Conservation (phyloP, 2,888 invertebrate genomes). For the Tridacna gigas region DNA sequence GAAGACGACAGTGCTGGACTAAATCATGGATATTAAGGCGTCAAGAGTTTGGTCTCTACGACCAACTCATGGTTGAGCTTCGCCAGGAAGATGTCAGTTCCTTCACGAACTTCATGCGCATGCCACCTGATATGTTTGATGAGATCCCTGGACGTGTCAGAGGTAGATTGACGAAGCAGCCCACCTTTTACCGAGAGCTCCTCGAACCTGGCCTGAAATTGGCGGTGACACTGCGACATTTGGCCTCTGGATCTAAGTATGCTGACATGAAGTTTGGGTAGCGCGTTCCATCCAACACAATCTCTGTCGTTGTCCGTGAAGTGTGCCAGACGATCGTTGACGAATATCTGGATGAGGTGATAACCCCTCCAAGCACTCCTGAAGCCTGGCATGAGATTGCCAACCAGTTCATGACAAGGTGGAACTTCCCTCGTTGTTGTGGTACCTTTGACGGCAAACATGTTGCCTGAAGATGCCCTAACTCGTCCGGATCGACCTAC, state of each 20-base stretch:
- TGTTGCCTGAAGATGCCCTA: slow-evolving; percentile 26
- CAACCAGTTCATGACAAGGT: slow-evolving; percentile 11
- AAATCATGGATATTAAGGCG: slow-evolving; percentile 42
- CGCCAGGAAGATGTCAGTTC: slow-evolving; percentile 14
- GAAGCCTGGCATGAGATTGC: slow-evolving; percentile 24
- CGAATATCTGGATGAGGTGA: slow-evolving; percentile 51
- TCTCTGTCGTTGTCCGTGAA: slow-evolving; percentile 46
- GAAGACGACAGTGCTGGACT: slow-evolving; percentile 39
- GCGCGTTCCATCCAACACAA: slow-evolving; percentile 61
- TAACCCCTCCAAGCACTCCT: slow-evolving; percentile 39
- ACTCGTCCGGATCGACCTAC: slow-evolving; percentile 35
- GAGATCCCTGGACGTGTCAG: slow-evolving; percentile 37
- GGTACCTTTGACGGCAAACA: slow-evolving; percentile 24
- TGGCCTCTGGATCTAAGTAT: slow-evolving; percentile 42
- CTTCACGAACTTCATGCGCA: slow-evolving; percentile 35
- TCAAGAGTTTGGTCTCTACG: slow-evolving; percentile 51
- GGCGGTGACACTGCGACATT: slow-evolving; percentile 54
- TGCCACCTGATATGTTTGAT: slow-evolving; percentile 37
- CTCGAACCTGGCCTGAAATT: slow-evolving; percentile 50
- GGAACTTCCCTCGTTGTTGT: slow-evolving; percentile 7
- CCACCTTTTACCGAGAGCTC: slow-evolving; percentile 42
- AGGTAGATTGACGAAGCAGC: slow-evolving; percentile 56
- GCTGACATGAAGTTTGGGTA: slow-evolving; percentile 39
- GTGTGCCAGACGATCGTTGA: slow-evolving; percentile 56
- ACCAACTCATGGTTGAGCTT: slow-evolving; percentile 22